These are phyloP conservation scores for Cecidostiba fungosa DNA, from an alignment of 2,888 invertebrate species.

Conservation along the genomic window DNA sequence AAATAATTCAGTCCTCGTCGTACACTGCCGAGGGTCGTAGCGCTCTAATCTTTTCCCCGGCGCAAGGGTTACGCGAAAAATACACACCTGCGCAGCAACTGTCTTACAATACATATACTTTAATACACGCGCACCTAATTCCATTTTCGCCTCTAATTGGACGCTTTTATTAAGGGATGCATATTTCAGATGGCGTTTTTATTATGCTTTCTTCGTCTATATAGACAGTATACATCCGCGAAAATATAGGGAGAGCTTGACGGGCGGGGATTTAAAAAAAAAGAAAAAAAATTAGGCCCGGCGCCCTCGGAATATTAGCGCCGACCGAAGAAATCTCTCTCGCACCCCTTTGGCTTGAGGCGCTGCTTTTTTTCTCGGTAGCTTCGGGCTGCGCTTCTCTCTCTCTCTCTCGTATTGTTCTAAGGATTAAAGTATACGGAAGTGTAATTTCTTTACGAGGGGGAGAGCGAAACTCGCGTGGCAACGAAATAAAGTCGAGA, in stretches of 20 bases:
- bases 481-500: constrained; percentile 58
- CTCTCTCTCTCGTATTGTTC: constrained; percentile 71
- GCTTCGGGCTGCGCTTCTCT: constrained; percentile 30
- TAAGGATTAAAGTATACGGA: constrained; percentile 76
- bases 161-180: constrained; percentile 80
- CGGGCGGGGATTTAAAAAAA: constrained; percentile 71
- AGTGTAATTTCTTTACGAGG: constrained; percentile 74
- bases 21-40: constrained; percentile 28
- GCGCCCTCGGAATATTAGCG: constrained; percentile 77
- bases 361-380: constrained; percentile 37
- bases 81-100: constrained; percentile 59
- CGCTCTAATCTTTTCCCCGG: constrained; percentile 59
- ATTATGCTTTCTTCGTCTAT: constrained; percentile 73
- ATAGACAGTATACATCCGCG: background rate
- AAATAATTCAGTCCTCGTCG: constrained; percentile 75
- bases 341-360: constrained; percentile 64
- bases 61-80: constrained; percentile 53
- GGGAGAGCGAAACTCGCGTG: constrained; percentile 51
- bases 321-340: constrained; percentile 62
- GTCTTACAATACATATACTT: constrained; percentile 29
- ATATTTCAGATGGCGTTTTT: constrained; percentile 80
- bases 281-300: constrained; percentile 79
- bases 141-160: constrained; percentile 79
- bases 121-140: constrained; percentile 72
- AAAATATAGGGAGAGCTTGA: constrained; percentile 53